A percentile compares a stretch with the other conserved stretches of the same genome.
Evolutionary conservation across 2,888 invertebrate genomes (phyloP).

Genomic region (Muscina levida): DNA sequence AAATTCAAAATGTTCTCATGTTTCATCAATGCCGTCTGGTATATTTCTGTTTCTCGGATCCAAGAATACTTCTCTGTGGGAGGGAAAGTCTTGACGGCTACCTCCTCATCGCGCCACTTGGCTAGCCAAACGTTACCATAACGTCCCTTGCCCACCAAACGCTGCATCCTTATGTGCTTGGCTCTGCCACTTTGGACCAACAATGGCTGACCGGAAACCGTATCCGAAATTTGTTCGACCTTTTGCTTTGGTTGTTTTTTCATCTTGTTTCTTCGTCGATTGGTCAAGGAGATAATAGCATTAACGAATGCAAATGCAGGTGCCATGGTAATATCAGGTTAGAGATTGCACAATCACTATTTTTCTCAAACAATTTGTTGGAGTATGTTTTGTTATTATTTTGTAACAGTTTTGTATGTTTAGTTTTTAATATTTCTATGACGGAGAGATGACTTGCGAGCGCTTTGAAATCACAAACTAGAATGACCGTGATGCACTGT

Average conservation of each 20-base stretch:
- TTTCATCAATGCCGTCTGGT: constrained; percentile 95
- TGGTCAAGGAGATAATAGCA: constrained; percentile 85
- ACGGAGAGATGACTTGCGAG: too few relatives aligned
- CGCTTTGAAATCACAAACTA: too few relatives aligned
- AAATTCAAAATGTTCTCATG: constrained; percentile 97
- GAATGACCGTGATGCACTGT: too few relatives aligned
- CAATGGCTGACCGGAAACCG: constrained; percentile 92
- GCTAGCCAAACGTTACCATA: too few relatives aligned
- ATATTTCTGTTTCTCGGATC: constrained; percentile 94
- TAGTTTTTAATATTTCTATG: too few relatives aligned
- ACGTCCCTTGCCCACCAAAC: constrained; percentile 92
- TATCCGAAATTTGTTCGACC: constrained; percentile 92
- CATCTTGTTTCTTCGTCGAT: constrained; percentile 82
- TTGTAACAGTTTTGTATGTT: too few relatives aligned
- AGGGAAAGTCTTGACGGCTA: too few relatives aligned
- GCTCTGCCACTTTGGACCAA: constrained; percentile 95
- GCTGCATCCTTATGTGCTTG: constrained; percentile 92
- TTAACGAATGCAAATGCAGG: constrained; percentile 86
- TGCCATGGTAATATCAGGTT: constrained; percentile 91
- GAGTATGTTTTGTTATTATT: too few relatives aligned
- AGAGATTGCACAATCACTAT: too few relatives aligned
- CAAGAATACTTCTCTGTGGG: too few relatives aligned
- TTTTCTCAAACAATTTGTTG: too few relatives aligned
- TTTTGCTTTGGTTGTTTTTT: constrained; percentile 86
- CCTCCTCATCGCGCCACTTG: constrained; percentile 91